Percentiles rank a stretch among this genome's conserved stretches.
These are phyloP conservation scores for Punctoribates punctum DNA, from an alignment of 2,888 invertebrate genomes.

Conservation along the genomic window DNA sequence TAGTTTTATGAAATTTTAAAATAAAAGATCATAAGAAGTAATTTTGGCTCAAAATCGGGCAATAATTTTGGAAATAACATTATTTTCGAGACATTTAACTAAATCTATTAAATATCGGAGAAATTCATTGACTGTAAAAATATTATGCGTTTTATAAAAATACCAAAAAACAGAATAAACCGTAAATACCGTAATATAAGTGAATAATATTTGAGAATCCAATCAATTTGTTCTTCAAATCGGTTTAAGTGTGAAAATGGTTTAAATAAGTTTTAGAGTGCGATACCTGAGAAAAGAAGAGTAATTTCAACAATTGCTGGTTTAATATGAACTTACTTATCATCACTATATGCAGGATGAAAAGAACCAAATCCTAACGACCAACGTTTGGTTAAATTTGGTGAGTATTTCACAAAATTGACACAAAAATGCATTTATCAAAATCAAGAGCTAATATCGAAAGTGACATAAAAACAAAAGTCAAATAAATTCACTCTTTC, in stretches of 20 bases:
- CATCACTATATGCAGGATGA: constrained; percentile 73
- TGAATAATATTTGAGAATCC: background rate
- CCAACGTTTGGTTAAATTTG: constrained; percentile 78
- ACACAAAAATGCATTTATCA: background rate
- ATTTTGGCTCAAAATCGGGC: background rate
- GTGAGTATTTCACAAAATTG: constrained; percentile 64
- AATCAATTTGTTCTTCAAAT: too few species aligned
- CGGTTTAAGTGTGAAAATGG: too few species aligned
- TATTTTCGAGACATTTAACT: constrained; percentile 23
- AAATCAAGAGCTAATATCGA: background rate
- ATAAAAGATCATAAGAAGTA: background rate
- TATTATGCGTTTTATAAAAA: background rate
- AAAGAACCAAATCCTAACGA: constrained; percentile 98
- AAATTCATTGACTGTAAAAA: constrained; percentile 17
- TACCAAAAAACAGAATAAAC: background rate
- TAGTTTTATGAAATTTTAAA: background rate
- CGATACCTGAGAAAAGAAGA: background rate
- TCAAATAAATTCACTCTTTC: background rate
- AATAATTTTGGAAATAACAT: background rate
- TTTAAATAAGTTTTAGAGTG: background rate
- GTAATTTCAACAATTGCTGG: background rate
- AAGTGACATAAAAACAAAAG: background rate
- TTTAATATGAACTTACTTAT: background rate
- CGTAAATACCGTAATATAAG: background rate
- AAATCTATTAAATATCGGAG: background rate